Percentiles rank a stretch among this genome's conserved stretches.
phyloP scores from a whole-genome alignment of 2,888 invertebrate species.

The Melolontha melolontha region DNA sequence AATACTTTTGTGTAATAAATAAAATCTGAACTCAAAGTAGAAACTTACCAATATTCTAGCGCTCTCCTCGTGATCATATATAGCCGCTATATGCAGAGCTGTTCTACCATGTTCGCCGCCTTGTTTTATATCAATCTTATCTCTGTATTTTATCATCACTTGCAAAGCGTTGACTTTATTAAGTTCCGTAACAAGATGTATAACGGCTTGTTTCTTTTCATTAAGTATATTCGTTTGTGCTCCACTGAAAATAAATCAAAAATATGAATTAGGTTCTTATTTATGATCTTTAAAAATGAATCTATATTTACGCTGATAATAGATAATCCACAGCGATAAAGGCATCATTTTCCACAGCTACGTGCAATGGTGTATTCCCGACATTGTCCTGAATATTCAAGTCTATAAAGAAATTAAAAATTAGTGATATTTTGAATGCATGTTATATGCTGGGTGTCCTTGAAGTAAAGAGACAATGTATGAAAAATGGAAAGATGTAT shows the following conservation, averaged over 20 bases:
- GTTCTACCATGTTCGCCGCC: conserved; percentile 85
- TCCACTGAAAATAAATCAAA: conserved; percentile 67
- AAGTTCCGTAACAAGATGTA: conserved; percentile 84
- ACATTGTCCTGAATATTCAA: conserved; percentile 77
- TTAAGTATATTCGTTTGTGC: conserved; percentile 79
- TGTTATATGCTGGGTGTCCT: not conserved
- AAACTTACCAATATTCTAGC: conserved; percentile 81
- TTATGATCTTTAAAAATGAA: not conserved
- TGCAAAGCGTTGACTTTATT: conserved; percentile 79
- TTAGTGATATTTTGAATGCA: conserved; percentile 5
- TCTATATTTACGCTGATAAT: conserved; percentile 74
- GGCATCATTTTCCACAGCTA: conserved; percentile 81
- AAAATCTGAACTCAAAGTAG: conserved; percentile 1
- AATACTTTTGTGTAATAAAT: too few relatives aligned
- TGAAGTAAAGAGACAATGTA: too few relatives aligned
- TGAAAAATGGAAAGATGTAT: too few relatives aligned
- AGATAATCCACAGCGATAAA: conserved; percentile 80
- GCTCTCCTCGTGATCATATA: conserved; percentile 85
- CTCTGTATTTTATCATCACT: conserved; percentile 77
- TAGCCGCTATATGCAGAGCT: conserved; percentile 86
- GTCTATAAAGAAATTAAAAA: conserved; percentile 68
- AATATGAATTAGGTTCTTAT: not conserved
- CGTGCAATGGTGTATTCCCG: conserved; percentile 86
- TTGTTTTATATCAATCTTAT: conserved; percentile 78
- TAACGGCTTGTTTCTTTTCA: conserved; percentile 81